Conservation (phyloP, 2,888 invertebrate genomes). For the Netelia virgata region DNA sequence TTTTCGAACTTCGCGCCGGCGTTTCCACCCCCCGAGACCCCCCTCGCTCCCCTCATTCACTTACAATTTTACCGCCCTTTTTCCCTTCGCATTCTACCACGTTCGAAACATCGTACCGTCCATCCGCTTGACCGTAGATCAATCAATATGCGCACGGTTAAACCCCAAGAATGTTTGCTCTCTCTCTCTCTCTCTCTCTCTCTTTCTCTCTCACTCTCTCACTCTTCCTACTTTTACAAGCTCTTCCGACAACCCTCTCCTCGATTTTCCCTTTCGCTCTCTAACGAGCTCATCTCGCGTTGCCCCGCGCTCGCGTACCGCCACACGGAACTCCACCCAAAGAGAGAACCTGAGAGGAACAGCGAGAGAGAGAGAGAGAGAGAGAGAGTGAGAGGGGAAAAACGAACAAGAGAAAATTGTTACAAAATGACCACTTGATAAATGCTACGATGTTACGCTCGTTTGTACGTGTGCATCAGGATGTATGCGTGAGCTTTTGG, state of each 20-base stretch:
- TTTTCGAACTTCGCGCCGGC: too few species aligned
- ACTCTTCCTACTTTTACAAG: constrained; percentile 70
- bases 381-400: constrained; percentile 71
- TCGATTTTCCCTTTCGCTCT: constrained; percentile 61
- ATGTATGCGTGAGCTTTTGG: neutral
- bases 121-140: constrained; percentile 81
- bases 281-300: constrained; percentile 82
- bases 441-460: constrained; percentile 71
- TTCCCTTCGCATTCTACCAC: constrained; percentile 72
- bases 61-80: constrained; percentile 64
- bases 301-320: constrained; percentile 25
- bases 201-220: constrained; percentile 71
- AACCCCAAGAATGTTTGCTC: constrained; percentile 63
- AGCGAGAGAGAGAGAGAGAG: constrained; percentile 43
- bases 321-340: constrained; percentile 26
- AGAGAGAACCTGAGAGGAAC: constrained; percentile 26
- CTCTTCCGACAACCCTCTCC: constrained; percentile 62
- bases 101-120: constrained; percentile 74
- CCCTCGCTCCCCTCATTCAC: constrained; percentile 74
- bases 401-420: constrained; percentile 78
- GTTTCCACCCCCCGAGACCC: neutral
- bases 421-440: constrained; percentile 81
- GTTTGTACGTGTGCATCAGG: constrained; percentile 10
- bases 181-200: constrained; percentile 70
- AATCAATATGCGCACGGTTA: constrained; percentile 80